Evolutionary conservation across 2,797 vertebrate genomes (phyloP), one percentile per base, ranked within the genome.

Genomic region (Tenualosa thibaudeaui): DNA sequence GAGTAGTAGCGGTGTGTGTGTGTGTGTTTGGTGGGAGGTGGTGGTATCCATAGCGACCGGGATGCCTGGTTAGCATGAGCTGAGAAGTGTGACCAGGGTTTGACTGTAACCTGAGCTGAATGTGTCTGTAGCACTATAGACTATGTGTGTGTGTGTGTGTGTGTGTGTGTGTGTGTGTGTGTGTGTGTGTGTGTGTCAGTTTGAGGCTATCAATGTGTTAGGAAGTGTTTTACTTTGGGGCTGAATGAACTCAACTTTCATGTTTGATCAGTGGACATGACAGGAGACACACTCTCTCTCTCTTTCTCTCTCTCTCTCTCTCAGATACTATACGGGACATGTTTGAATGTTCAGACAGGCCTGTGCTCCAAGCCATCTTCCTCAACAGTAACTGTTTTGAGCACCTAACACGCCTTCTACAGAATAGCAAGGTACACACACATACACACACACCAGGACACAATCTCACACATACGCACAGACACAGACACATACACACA

Each of bases 301-400:
- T 68, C 56, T 68, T 49, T 46, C 50, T 56, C 31, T 85, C 8
- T 81, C 46, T 83, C 1, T 83, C 19, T 83, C 54, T 83, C 54
- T 56, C 91, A 99, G 98, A 98, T 93, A 97, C 97, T 82, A 97
- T 99, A 94, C 97, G 96, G 91, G 96, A 97, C 90, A 99, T 99
- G 97, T 96, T 99, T 92, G 96, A 98, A 92, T 99, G 97, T 88
- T 95, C 95, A 26, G 98, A 99, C 90, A 95, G 97, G 75, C 98
- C 98, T 8, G 98, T 99, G 88, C 95, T 99, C 82, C 98, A 99
- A 94, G 98, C 98, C 84, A 97, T 98, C 95, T 99, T 99, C 93
- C 97, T 99, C 91, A 99, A 98, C 90, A 99, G 98, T 88, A 99
- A 99, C 94, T 99, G 98, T 89, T 99, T 99, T 89, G 98, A 99